Percentiles rank a stretch among this genome's conserved stretches.
phyloP scores from a whole-genome alignment of 2,113 vertebrate genomes.

The Daubentonia madagascariensis region DNA sequence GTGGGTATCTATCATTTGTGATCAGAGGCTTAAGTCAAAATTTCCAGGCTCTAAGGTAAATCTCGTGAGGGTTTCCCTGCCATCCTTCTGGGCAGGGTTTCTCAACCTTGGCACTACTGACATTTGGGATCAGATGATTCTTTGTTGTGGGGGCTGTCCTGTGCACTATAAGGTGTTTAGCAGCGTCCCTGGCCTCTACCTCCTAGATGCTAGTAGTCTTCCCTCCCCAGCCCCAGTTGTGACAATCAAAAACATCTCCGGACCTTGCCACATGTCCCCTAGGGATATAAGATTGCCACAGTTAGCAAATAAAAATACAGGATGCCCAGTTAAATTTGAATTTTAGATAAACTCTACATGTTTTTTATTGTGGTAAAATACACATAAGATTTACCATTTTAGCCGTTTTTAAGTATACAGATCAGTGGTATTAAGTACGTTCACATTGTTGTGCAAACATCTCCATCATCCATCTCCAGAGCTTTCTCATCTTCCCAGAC shows the following conservation, averaged over 20 bases:
- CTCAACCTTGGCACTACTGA: rapidly evolving
- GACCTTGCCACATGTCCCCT: not conserved
- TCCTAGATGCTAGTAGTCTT: not conserved
- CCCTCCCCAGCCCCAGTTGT: rapidly evolving
- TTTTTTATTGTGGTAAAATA: not conserved
- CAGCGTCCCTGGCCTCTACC: not conserved
- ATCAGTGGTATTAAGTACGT: not conserved
- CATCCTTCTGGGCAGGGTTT: no score
- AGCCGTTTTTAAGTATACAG: not conserved
- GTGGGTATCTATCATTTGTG: not conserved
- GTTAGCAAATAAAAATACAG: not conserved
- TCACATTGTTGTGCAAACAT: no score
- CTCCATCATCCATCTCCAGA: not conserved
- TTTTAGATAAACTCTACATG: not conserved
- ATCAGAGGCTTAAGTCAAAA: not conserved
- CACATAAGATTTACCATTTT: not conserved
- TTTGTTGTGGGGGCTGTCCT: not conserved
- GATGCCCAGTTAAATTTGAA: not conserved
- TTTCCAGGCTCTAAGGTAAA: not conserved
- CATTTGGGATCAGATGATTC: not conserved
- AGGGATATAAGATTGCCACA: not conserved
- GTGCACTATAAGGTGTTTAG: no score
- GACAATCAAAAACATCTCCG: not conserved
- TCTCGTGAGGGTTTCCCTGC: not conserved
- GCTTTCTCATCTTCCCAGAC: not conserved